These are phyloP conservation scores for Ametastegia equiseti DNA, from an alignment of 2,888 invertebrate species.

Conservation along the genomic window DNA sequence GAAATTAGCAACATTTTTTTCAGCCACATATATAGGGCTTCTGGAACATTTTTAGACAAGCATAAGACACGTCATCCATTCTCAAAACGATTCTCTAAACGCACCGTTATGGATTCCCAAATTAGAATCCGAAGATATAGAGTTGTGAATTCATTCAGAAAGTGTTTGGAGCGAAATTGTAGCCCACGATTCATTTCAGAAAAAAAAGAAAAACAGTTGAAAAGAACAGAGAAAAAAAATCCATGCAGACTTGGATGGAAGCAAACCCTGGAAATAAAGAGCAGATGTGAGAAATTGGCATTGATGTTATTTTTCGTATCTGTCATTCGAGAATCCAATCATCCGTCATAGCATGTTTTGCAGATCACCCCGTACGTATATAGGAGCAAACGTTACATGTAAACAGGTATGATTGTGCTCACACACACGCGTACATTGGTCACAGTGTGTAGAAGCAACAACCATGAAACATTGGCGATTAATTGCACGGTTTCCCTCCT, in stretches of 20 bases:
- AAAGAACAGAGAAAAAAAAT: background rate
- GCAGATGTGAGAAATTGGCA: background rate
- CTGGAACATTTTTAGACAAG: too few species aligned
- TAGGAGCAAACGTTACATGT: constrained; percentile 20
- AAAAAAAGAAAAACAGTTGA: background rate
- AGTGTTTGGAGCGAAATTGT: background rate
- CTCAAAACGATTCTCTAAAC: constrained; percentile 7
- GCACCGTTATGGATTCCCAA: background rate
- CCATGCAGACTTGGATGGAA: background rate
- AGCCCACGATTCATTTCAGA: background rate
- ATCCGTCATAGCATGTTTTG: background rate
- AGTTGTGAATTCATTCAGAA: background rate
- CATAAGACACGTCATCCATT: too few species aligned
- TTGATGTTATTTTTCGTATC: background rate
- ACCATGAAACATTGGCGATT: constrained; percentile 45
- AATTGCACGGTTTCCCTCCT: constrained; percentile 45
- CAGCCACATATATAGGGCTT: too few species aligned
- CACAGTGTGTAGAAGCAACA: constrained; percentile 29
- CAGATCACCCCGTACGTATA: constrained; percentile 3
- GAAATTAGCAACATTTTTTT: too few species aligned
- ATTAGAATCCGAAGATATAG: background rate
- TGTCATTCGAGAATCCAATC: background rate
- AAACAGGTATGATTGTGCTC: background rate
- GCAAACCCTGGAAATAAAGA: too few species aligned
- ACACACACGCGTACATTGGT: constrained; percentile 1